phyloP scores from a whole-genome alignment of 2,113 vertebrate species.

The Spilogale gracilis region DNA sequence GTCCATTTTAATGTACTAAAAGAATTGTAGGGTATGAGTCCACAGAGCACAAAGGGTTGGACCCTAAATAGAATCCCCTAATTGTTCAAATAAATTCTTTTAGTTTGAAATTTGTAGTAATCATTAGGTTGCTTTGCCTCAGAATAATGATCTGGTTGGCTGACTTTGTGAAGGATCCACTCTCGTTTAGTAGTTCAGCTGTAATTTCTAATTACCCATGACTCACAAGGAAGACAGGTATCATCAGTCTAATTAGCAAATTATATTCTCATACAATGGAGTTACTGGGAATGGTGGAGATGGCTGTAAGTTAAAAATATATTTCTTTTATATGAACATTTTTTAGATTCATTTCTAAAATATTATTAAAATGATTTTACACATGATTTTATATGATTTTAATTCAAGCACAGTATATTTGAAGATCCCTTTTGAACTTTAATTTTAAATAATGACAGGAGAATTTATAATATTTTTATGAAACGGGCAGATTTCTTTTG shows the following conservation, averaged over 20 bases:
- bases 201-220: slow-evolving; percentile 64
- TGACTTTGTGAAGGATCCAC: neutral
- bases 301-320: slow-evolving; percentile 32
- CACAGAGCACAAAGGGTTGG: neutral
- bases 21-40: neutral
- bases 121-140: slow-evolving; percentile 52
- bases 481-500: neutral
- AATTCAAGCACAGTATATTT: slow-evolving; percentile 7
- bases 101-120: slow-evolving; percentile 31
- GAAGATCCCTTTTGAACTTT: slow-evolving; percentile 42
- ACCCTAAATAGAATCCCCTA: neutral
- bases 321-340: neutral
- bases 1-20: neutral
- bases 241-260: slow-evolving; percentile 68
- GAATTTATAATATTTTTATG: neutral
- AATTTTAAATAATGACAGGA: neutral
- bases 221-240: slow-evolving; percentile 51
- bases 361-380: neutral
- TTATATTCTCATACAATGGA: neutral
- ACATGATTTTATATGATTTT: neutral
- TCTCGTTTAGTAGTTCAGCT: slow-evolving; percentile 34
- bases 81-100: slow-evolving; percentile 39
- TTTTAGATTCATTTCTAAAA: slow-evolving; percentile 36
- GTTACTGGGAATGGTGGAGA: neutral
- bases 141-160: slow-evolving; percentile 49